Evolutionary conservation across 2,888 invertebrate species (phyloP), one percentile per base, ranked within the genome.

Genomic region (Craniophora ligustri): DNA sequence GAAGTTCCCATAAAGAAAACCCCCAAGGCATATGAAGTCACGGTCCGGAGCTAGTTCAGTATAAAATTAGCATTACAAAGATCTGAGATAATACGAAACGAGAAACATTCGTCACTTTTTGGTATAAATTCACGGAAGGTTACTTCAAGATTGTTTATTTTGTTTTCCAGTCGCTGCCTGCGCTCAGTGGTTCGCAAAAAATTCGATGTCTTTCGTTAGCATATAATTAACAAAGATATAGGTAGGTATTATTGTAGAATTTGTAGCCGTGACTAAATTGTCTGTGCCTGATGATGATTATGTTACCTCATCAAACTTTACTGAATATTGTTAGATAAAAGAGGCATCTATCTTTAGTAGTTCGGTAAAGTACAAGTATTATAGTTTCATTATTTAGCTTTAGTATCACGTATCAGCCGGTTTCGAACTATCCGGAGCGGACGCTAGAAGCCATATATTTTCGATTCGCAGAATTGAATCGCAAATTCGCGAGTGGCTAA

Each of bases 401-500:
- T 13, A 32, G 10, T 36, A 47, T 44, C 26, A 39, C 54, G 35
- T 49, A 45, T 41, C 16, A 23, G 35, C 13, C 10, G 35, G 18
- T 48, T 51, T 34, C 34, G 45, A 38, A 51, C 13, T 41, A 13
- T 54, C 5, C 44, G 23, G 34, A 62, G 39, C 48, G 50, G 53
- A 56, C 35, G 61, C 38, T 49, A 60, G 48, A 64, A 67, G 66
- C 57, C 40, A 57, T 58, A 51, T 34, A 66, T 62, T 66, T 62
- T 51, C 39, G 34, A 60, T 82, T 82, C 74, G 74, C 74, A 69
- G 79, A 82, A 82, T 75, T 72, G 67, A 80, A 76, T 75, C 58
- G 69, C 76, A 75, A 78, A 75, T 75, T 75, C 58, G 69, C 76
- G 74, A 78, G 76, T 75, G 72, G 74, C 66, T 66, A 74, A 75